phyloP scores from a whole-genome alignment of 2,888 invertebrate genomes.

The Anarsia innoxiella region DNA sequence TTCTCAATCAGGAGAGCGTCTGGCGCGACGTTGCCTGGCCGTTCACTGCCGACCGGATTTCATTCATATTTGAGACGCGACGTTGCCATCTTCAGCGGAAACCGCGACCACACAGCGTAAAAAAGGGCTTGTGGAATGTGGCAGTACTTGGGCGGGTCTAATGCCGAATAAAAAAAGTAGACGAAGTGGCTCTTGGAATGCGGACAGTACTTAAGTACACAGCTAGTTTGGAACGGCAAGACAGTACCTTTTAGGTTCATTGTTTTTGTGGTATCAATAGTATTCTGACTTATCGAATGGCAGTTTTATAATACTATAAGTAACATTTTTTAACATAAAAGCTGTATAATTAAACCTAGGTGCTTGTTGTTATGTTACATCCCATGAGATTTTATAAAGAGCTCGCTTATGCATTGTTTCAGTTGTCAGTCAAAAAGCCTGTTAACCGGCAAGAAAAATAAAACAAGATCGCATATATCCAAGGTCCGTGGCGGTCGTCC shows the following conservation, averaged over 20 bases:
- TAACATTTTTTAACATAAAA: no score
- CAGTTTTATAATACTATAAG: not conserved
- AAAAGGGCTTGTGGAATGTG: constrained; percentile 72
- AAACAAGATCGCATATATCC: constrained; percentile 28
- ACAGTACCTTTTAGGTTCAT: no score
- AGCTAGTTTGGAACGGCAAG: constrained; percentile 4
- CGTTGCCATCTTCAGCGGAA: constrained; percentile 74
- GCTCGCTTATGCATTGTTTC: no score
- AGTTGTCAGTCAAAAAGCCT: constrained; percentile 8
- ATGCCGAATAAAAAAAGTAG: constrained; percentile 61
- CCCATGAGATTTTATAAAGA: no score
- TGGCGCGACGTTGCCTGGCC: constrained; percentile 69
- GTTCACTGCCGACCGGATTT: constrained; percentile 68
- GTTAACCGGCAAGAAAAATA: constrained; percentile 10
- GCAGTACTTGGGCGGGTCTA: constrained; percentile 69
- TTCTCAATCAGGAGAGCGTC: constrained; percentile 71
- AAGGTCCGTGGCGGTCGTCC: constrained; percentile 25
- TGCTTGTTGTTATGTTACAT: no score
- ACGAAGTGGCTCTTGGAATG: constrained; percentile 55
- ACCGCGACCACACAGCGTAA: constrained; percentile 74
- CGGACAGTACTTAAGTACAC: constrained; percentile 40
- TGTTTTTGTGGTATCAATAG: no score
- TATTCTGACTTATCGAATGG: no score
- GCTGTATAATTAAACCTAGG: no score
- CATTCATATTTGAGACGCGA: constrained; percentile 74